Evolutionary conservation across 2,888 invertebrate species (phyloP).

Genomic region (Nomada lathburiana): DNA sequence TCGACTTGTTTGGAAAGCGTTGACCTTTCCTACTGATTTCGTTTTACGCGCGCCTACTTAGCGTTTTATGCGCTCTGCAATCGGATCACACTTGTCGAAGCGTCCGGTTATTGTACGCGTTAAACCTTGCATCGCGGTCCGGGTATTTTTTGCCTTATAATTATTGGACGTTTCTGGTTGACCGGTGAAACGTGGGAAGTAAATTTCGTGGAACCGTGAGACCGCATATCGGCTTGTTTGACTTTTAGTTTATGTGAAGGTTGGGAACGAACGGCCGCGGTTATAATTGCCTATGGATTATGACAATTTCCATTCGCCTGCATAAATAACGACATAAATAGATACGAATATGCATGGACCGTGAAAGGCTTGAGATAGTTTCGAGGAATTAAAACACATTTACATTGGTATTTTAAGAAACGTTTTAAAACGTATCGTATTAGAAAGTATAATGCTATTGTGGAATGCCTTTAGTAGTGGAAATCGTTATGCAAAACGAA

Average conservation of each 20-base stretch:
- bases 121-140: neutral
- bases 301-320: neutral
- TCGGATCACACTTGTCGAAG: neutral
- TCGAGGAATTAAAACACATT: neutral
- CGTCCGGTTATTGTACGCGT: neutral
- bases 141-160: too few relatives aligned
- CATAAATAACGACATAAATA: neutral
- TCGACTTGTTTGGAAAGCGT: neutral
- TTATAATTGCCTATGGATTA: neutral
- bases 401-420: neutral
- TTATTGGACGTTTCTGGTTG: too few relatives aligned
- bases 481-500: slow-evolving; percentile 24
- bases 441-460: slow-evolving; percentile 12
- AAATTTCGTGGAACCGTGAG: too few relatives aligned
- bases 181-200: too few relatives aligned
- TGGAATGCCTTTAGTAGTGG: neutral
- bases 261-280: too few relatives aligned
- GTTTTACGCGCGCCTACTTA: neutral
- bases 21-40: neutral
- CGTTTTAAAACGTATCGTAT: neutral
- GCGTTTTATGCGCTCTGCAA: neutral
- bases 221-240: too few relatives aligned
- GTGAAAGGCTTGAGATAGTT: neutral
- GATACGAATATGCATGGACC: neutral
- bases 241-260: too few relatives aligned